Conservation (phyloP, 2,888 invertebrate genomes). For the Cybosia mesomella region DNA sequence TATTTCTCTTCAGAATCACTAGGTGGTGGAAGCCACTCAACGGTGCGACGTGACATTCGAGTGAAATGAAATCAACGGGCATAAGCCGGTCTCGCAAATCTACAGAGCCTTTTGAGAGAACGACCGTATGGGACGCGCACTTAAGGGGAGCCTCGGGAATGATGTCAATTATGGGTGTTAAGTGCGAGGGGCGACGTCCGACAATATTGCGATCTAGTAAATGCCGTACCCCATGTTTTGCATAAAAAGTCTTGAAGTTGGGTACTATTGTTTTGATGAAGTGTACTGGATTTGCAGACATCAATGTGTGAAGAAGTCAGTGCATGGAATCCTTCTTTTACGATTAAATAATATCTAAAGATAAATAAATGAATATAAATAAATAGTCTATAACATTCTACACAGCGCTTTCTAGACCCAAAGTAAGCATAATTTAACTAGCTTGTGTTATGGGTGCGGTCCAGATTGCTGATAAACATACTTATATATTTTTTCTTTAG, state of each 20-base stretch:
- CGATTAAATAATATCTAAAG: too few species aligned
- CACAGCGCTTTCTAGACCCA: too few species aligned
- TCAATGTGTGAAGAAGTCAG: background rate
- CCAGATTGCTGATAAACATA: too few species aligned
- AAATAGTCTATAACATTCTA: too few species aligned
- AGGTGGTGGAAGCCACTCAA: conserved; percentile 75
- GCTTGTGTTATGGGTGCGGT: too few species aligned
- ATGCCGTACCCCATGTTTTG: conserved; percentile 55
- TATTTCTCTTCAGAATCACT: conserved; percentile 81
- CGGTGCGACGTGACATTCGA: conserved; percentile 80
- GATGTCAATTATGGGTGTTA: conserved; percentile 85
- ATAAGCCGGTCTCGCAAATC: conserved; percentile 83
- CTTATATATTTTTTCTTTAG: too few species aligned
- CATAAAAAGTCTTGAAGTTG: conserved; percentile 53
- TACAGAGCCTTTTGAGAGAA: conserved; percentile 73
- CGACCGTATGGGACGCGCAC: conserved; percentile 74
- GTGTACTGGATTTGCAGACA: background rate
- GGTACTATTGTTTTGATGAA: conserved; percentile 29
- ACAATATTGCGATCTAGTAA: conserved; percentile 44
- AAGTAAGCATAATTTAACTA: too few species aligned
- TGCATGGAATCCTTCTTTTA: too few species aligned
- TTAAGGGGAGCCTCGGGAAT: conserved; percentile 79
- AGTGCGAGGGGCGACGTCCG: conserved; percentile 68
- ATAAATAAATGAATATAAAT: too few species aligned
- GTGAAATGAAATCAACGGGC: conserved; percentile 83